These are phyloP conservation scores for Acipenser oxyrinchus DNA, from an alignment of 2,797 vertebrate species.

Conservation along the genomic window DNA sequence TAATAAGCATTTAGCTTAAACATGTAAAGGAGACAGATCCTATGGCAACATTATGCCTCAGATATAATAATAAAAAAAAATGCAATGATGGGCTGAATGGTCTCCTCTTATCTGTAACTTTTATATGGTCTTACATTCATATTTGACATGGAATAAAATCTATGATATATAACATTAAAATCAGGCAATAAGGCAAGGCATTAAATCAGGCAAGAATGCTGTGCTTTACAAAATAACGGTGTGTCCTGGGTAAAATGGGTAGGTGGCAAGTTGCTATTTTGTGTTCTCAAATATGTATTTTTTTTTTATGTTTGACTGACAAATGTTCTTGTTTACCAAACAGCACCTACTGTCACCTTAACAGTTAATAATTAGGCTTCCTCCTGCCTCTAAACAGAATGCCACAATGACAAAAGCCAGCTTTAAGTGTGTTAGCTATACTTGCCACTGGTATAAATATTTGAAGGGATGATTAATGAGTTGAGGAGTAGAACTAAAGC, in stretches of 20 bases:
- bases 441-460: conserved; percentile 89
- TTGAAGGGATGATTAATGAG: conserved; percentile 98
- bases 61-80: too few relatives aligned
- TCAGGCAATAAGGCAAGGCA: too few relatives aligned
- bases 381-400: conserved; percentile 76
- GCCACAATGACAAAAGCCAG: conserved; percentile 84
- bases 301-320: conserved; percentile 45
- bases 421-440: conserved; percentile 75
- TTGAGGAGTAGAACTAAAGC: conserved; percentile 74
- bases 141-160: too few relatives aligned
- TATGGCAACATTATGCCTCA: too few relatives aligned
- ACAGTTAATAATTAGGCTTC: conserved; percentile 96
- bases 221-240: too few relatives aligned
- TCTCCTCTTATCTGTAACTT: too few relatives aligned
- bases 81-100: too few relatives aligned
- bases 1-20: too few relatives aligned
- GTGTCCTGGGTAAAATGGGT: conserved; percentile 27
- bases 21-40: too few relatives aligned
- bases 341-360: conserved; percentile 72
- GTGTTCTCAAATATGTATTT: conserved; percentile 22
- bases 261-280: conserved; percentile 33
- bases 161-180: too few relatives aligned
- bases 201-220: too few relatives aligned
- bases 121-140: too few relatives aligned
- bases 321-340: conserved; percentile 53